phyloP scores from a whole-genome alignment of 1,140 invertebrate genomes.

The Eubasilissa regina region DNA sequence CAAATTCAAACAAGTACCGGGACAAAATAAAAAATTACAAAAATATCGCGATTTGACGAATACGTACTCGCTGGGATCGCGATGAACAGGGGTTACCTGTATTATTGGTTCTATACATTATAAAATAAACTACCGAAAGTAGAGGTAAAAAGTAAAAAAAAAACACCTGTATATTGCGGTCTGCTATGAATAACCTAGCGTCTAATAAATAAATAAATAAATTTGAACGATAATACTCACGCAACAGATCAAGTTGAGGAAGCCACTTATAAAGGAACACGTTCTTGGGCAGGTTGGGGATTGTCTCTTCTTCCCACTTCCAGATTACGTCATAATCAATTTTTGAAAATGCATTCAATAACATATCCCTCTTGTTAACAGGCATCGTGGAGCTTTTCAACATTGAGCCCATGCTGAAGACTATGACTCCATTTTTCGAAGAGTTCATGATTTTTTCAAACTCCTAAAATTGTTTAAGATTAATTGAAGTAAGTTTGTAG shows the following conservation, averaged over 20 bases:
- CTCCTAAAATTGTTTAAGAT: constrained; percentile 74
- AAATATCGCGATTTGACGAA: too few relatives aligned
- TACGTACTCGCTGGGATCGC: too few relatives aligned
- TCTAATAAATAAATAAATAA: neutral
- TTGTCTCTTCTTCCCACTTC: constrained; percentile 76
- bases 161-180: too few relatives aligned
- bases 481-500: too few relatives aligned
- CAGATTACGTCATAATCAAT: constrained; percentile 76
- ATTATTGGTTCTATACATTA: too few relatives aligned
- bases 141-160: too few relatives aligned
- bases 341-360: constrained; percentile 71
- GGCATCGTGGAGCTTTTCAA: constrained; percentile 71
- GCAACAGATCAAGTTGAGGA: constrained; percentile 75
- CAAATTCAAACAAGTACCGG: too few relatives aligned
- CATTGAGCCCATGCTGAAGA: constrained; percentile 79
- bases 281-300: constrained; percentile 68
- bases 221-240: constrained; percentile 64
- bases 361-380: constrained; percentile 66
- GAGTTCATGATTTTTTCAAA: constrained; percentile 77
- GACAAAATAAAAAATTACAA: too few relatives aligned
- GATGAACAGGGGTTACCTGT: too few relatives aligned
- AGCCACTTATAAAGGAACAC: constrained; percentile 75
- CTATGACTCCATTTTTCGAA: constrained; percentile 76
- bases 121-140: too few relatives aligned
- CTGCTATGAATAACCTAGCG: too few relatives aligned